Percentiles rank a stretch among this genome's conserved stretches.
Conservation (phyloP, 2,113 vertebrate species). For the Dryoscopus gambensis region DNA sequence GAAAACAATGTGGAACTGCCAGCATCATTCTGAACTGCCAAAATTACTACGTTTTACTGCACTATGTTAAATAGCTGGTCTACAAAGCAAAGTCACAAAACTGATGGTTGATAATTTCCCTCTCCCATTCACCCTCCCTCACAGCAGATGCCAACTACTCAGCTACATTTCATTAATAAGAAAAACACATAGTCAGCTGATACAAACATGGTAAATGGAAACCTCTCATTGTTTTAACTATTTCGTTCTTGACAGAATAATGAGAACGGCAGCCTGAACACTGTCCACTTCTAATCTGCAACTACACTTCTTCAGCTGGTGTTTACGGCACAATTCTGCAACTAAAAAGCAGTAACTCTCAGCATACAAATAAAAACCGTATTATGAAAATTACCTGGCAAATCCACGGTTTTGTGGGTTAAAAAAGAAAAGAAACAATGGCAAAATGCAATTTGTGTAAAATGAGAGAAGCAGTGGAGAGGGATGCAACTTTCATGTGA, state of each 20-base stretch:
- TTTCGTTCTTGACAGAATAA: background rate
- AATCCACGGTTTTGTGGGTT: background rate
- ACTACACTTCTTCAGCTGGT: background rate
- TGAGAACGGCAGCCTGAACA: background rate
- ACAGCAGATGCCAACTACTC: background rate
- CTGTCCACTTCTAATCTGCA: background rate
- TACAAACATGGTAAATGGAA: background rate
- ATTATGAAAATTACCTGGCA: background rate
- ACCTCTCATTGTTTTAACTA: background rate
- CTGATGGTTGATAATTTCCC: background rate
- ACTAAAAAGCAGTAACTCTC: background rate
- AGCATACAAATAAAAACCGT: background rate
- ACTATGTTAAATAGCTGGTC: background rate
- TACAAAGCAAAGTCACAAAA: background rate
- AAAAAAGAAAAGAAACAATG: accelerated
- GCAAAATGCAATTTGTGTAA: background rate
- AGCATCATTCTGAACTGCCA: background rate
- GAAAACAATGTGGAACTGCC: background rate
- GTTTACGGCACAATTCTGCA: background rate
- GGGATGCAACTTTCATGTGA: accelerated
- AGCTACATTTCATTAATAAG: background rate
- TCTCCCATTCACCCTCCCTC: background rate
- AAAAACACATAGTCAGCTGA: background rate
- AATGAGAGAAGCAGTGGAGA: background rate
- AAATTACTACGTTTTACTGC: background rate